A percentile compares a stretch with the other conserved stretches of the same genome.
These are phyloP conservation scores for Idaea dimidiata DNA, from an alignment of 2,888 invertebrate species.

Conservation along the genomic window DNA sequence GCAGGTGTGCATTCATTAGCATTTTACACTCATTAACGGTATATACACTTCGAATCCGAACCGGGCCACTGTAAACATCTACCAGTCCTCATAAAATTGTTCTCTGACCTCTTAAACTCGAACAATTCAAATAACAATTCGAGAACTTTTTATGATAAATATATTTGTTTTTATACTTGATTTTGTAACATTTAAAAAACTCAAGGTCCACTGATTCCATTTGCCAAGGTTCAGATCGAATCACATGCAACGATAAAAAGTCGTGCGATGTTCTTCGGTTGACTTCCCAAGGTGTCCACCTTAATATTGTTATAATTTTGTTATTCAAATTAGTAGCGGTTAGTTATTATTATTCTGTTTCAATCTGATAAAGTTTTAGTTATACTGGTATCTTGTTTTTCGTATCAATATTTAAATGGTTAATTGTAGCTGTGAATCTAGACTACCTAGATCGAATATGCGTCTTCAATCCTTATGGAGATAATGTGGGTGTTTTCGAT, in stretches of 20 bases:
- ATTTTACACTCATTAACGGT: constrained; percentile 70
- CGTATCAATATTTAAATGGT: neutral
- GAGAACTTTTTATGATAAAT: constrained; percentile 24
- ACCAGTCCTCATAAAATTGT: constrained; percentile 42
- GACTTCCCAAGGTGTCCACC: constrained; percentile 40
- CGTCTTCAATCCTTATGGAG: too few species aligned
- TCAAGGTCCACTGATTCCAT: constrained; percentile 57
- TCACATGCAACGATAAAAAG: constrained; percentile 46
- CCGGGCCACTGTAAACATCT: constrained; percentile 13
- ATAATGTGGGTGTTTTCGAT: neutral
- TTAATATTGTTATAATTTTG: constrained; percentile 13
- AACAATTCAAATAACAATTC: constrained; percentile 34
- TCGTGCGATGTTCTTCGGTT: constrained; percentile 36
- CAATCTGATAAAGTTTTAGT: constrained; percentile 14
- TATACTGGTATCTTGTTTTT: constrained; percentile 8
- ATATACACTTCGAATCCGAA: constrained; percentile 44
- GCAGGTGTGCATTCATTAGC: constrained; percentile 67
- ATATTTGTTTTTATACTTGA: constrained; percentile 46
- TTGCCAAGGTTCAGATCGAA: constrained; percentile 56
- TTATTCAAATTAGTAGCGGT: constrained; percentile 20
- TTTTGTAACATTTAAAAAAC: constrained; percentile 49
- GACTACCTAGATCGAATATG: neutral
- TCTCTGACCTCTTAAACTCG: constrained; percentile 47
- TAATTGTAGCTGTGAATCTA: neutral
- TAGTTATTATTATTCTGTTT: neutral